Evolutionary conservation across 2,797 vertebrate species (phyloP).

Genomic region (Chaetophractus vellerosus): DNA sequence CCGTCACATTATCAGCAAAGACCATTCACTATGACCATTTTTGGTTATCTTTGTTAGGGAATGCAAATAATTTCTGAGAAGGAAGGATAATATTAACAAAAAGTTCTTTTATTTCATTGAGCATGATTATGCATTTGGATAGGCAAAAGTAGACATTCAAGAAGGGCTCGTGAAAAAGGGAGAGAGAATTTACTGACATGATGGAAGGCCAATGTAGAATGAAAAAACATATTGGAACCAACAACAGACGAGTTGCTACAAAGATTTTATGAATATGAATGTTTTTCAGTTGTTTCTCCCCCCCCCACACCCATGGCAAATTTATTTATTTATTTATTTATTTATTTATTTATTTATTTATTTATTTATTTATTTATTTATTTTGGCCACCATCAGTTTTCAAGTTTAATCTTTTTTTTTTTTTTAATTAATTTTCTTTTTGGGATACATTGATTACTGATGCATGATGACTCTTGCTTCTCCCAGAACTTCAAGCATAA

Average conservation of each 20-base stretch:
- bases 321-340: too few species aligned
- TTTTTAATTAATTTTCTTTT: too few species aligned
- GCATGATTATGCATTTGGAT: neutral
- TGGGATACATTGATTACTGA: too few species aligned
- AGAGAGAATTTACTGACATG: neutral
- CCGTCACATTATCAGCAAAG: conserved; percentile 20
- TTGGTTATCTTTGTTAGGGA: neutral
- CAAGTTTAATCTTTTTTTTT: too few species aligned
- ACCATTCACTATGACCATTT: neutral
- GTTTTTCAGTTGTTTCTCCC: neutral
- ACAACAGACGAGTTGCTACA: neutral
- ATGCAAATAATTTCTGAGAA: conserved; percentile 13
- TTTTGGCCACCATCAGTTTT: too few species aligned
- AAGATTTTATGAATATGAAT: neutral
- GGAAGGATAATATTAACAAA: neutral
- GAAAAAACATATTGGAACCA: neutral
- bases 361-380: too few species aligned
- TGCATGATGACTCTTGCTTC: neutral
- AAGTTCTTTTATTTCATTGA: conserved; percentile 20
- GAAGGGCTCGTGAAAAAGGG: neutral
- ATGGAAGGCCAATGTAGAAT: neutral
- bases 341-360: too few species aligned
- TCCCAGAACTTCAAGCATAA: neutral
- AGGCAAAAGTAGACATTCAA: conserved; percentile 24
- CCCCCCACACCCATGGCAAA: too few species aligned